These are phyloP conservation scores for Petrocephalus microphthalmus DNA, from an alignment of 2,113 vertebrate genomes.

Conservation along the genomic window DNA sequence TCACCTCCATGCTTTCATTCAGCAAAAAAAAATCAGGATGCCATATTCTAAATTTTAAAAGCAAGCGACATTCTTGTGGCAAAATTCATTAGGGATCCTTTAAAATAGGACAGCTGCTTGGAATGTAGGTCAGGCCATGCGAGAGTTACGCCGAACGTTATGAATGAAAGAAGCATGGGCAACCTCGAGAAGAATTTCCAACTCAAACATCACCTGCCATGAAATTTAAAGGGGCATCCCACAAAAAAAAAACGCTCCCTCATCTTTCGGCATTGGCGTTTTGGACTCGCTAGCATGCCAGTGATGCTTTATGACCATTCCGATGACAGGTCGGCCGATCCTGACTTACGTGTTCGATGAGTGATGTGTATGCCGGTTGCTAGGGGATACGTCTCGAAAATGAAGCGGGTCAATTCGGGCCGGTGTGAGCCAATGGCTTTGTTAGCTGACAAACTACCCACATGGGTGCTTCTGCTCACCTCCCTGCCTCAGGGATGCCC, in stretches of 20 bases:
- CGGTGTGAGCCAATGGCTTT: neutral
- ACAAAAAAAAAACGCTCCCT: neutral
- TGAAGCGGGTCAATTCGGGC: neutral
- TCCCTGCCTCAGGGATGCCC: neutral
- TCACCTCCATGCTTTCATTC: neutral
- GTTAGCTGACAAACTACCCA: neutral
- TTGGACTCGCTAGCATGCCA: neutral
- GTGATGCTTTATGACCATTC: neutral
- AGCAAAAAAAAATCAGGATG: neutral
- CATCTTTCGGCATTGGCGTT: neutral
- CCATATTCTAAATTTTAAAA: neutral
- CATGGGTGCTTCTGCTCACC: neutral
- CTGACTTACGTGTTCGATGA: neutral
- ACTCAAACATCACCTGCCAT: neutral
- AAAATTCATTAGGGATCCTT: conserved; percentile 13
- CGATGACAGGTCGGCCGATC: too few relatives aligned
- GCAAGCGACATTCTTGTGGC: neutral
- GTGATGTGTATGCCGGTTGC: neutral
- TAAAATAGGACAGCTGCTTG: conserved; percentile 17
- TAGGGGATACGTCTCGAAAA: neutral
- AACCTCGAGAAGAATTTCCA: neutral
- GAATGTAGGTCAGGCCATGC: conserved; percentile 24
- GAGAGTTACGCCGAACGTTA: conserved; percentile 11
- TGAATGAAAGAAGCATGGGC: conserved; percentile 12
- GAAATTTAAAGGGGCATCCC: neutral